phyloP scores from a whole-genome alignment of 1,140 invertebrate genomes.

The Sycobia sp. region DNA sequence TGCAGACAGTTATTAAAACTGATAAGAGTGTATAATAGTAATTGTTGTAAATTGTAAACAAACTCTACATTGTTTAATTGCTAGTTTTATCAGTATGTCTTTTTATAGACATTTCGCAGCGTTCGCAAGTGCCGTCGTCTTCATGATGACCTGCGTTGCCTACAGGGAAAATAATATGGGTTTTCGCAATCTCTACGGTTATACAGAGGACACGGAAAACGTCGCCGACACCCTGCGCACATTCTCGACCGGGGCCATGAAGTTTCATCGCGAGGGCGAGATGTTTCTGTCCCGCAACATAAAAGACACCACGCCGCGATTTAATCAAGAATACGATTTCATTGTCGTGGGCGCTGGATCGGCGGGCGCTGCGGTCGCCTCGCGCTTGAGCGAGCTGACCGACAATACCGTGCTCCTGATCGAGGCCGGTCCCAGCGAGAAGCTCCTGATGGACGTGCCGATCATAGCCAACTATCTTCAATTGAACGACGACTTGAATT shows the following conservation, averaged over 20 bases:
- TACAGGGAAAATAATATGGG: neutral
- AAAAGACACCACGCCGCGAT: conserved; percentile 51
- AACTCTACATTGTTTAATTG: no score
- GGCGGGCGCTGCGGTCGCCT: conserved; percentile 70
- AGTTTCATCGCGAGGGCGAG: conserved; percentile 42
- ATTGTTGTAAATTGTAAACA: no score
- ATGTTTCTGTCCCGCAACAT: conserved; percentile 42
- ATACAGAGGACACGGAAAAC: neutral
- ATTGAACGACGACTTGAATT: conserved; percentile 65
- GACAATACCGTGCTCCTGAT: conserved; percentile 61
- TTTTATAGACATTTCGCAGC: neutral
- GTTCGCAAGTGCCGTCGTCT: neutral
- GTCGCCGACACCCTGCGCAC: neutral
- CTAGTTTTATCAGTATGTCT: no score
- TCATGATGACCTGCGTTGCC: no score
- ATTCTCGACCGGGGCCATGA: conserved; percentile 40
- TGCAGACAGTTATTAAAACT: no score
- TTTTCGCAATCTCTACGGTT: conserved; percentile 17
- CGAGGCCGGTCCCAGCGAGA: conserved; percentile 78
- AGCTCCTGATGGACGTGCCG: conserved; percentile 76
- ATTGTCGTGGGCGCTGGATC: no score
- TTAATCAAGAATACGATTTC: conserved; percentile 59
- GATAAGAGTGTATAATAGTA: no score
- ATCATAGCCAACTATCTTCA: conserved; percentile 69
- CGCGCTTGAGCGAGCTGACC: conserved; percentile 53